Evolutionary conservation across 2,888 invertebrate species (phyloP).

Genomic region (Margaritifera margaritifera): DNA sequence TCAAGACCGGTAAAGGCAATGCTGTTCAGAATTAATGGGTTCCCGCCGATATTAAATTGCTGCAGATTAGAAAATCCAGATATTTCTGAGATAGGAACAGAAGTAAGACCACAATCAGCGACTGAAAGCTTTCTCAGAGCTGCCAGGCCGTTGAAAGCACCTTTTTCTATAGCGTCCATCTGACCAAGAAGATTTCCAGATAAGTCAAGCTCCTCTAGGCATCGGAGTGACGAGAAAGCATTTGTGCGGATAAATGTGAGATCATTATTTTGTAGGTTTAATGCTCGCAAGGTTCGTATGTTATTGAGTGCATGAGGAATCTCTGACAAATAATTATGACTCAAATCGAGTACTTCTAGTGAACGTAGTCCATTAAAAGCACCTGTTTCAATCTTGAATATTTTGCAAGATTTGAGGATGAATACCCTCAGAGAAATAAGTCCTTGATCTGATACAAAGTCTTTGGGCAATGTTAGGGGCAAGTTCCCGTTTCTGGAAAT

Average conservation of each 20-base stretch:
- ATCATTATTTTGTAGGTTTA: conserved; percentile 33
- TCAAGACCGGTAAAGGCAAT: conserved; percentile 30
- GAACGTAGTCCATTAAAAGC: conserved; percentile 31
- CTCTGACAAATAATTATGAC: conserved; percentile 29
- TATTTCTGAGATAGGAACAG: conserved; percentile 26
- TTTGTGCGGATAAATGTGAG: conserved; percentile 27
- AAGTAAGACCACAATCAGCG: conserved; percentile 20
- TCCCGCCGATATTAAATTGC: conserved; percentile 32
- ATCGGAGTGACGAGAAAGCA: conserved; percentile 28
- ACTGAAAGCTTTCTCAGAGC: conserved; percentile 22
- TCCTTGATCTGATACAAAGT: conserved; percentile 28
- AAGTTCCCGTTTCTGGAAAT: conserved; percentile 32
- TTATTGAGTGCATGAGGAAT: conserved; percentile 33
- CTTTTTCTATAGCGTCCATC: conserved; percentile 29
- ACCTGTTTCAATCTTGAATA: conserved; percentile 21
- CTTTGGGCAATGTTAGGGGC: conserved; percentile 23
- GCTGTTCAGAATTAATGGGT: conserved; percentile 26
- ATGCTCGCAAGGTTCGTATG: conserved; percentile 22
- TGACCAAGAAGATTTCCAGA: conserved; percentile 36
- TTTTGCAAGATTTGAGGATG: conserved; percentile 28
- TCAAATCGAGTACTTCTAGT: conserved; percentile 28
- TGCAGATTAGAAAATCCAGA: conserved; percentile 26
- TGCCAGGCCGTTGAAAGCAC: conserved; percentile 29
- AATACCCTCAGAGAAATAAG: conserved; percentile 26
- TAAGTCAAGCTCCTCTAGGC: conserved; percentile 34